These are phyloP conservation scores for Bagarius yarrelli DNA, from an alignment of 2,113 vertebrate genomes.

Conservation along the genomic window DNA sequence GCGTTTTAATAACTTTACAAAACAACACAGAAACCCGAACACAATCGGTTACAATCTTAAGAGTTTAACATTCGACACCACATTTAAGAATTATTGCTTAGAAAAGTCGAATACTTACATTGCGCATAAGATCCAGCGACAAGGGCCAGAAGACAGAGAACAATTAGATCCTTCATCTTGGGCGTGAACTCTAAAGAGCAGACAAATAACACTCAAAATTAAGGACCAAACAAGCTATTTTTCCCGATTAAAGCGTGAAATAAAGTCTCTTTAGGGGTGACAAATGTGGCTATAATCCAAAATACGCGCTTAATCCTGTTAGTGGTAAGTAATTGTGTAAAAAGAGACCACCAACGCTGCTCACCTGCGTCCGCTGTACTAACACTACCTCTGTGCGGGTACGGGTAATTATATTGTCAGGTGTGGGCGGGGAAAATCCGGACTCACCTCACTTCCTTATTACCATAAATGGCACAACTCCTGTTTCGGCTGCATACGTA, in stretches of 20 bases:
- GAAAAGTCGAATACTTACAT: constrained; percentile 16
- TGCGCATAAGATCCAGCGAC: constrained; percentile 53
- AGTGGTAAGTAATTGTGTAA: neutral
- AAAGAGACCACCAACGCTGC: neutral
- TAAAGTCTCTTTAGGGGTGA: neutral
- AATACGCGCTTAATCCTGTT: neutral
- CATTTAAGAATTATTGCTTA: too few relatives aligned
- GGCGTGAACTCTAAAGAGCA: neutral
- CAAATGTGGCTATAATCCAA: constrained; percentile 2
- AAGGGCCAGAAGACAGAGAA: constrained; percentile 51
- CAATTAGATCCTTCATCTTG: constrained; percentile 62
- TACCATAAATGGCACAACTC: constrained; percentile 63
- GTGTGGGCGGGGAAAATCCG: neutral
- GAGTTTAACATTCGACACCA: too few relatives aligned
- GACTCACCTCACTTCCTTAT: constrained; percentile 50
- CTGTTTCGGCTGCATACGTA: neutral
- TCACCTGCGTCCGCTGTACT: neutral
- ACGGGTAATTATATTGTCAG: constrained; percentile 51
- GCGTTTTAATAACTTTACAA: too few relatives aligned
- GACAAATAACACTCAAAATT: neutral
- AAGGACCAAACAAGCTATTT: neutral
- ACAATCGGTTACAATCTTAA: too few relatives aligned
- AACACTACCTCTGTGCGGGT: neutral
- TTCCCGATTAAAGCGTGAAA: neutral
- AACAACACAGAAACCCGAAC: too few relatives aligned